phyloP scores from a whole-genome alignment of 1,140 invertebrate genomes.

The Meloidogyne floridensis region DNA sequence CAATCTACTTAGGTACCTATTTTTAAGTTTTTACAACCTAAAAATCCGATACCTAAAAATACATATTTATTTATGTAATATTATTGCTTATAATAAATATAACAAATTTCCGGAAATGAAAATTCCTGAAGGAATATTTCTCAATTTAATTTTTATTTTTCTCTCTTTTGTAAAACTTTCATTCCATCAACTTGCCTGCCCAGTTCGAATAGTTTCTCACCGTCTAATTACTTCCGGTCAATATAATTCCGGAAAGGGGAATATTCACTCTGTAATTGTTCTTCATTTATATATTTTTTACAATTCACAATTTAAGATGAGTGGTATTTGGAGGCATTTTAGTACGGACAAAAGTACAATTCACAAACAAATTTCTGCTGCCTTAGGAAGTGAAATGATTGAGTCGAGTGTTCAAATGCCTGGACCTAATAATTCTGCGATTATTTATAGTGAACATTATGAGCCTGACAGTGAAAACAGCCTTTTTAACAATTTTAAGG shows the following conservation, averaged over 20 bases:
- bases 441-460: constrained; percentile 21
- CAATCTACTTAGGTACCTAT: no score
- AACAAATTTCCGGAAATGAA: neutral
- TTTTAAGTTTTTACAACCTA: no score
- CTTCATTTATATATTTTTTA: neutral
- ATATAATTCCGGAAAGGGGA: neutral
- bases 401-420: constrained; percentile 5
- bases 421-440: neutral
- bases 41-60: no score
- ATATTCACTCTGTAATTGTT: neutral
- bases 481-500: constrained; percentile 20
- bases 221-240: neutral
- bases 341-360: neutral
- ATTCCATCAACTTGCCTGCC: neutral
- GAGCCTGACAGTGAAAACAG: constrained; percentile 19
- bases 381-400: neutral
- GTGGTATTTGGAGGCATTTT: constrained; percentile 4
- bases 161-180: neutral
- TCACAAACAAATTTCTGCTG: neutral
- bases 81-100: no score
- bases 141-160: neutral
- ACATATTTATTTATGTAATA: no score
- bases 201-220: neutral
- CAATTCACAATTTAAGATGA: neutral
- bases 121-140: neutral